Evolutionary conservation across 2,113 vertebrate species (phyloP).

Genomic region (Pedetes capensis): DNA sequence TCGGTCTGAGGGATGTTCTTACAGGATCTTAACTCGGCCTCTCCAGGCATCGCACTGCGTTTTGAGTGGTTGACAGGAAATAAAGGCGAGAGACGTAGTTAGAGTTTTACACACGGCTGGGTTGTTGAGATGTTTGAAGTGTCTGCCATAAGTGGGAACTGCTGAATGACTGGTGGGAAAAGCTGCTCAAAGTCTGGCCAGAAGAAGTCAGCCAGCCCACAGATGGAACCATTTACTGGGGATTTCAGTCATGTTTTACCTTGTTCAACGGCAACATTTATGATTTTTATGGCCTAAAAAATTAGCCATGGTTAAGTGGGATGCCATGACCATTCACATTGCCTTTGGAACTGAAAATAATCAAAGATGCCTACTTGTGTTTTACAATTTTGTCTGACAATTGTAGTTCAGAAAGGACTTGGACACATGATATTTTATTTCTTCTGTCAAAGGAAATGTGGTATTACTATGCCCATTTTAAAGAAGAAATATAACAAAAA

Average conservation of each 20-base stretch:
- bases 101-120: constrained; percentile 76
- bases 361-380: background rate
- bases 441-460: background rate
- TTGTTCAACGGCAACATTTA: constrained; percentile 72
- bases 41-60: constrained; percentile 69
- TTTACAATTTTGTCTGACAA: constrained; percentile 44
- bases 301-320: constrained; percentile 65
- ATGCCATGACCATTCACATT: constrained; percentile 43
- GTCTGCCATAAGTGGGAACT: constrained; percentile 81
- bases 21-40: constrained; percentile 75
- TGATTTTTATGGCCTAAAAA: constrained; percentile 71
- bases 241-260: constrained; percentile 69
- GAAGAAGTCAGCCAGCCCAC: constrained; percentile 75
- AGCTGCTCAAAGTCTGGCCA: constrained; percentile 69
- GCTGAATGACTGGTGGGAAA: constrained; percentile 78
- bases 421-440: background rate
- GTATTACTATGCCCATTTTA: background rate
- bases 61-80: constrained; percentile 77
- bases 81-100: constrained; percentile 77
- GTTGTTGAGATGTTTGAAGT: constrained; percentile 80
- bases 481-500: background rate
- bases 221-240: constrained; percentile 65
- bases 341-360: constrained; percentile 66
- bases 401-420: constrained; percentile 51
- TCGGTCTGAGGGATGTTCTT: constrained; percentile 75